phyloP scores from a whole-genome alignment of 2,113 vertebrate genomes.

The Forbesichthys agassizii region DNA sequence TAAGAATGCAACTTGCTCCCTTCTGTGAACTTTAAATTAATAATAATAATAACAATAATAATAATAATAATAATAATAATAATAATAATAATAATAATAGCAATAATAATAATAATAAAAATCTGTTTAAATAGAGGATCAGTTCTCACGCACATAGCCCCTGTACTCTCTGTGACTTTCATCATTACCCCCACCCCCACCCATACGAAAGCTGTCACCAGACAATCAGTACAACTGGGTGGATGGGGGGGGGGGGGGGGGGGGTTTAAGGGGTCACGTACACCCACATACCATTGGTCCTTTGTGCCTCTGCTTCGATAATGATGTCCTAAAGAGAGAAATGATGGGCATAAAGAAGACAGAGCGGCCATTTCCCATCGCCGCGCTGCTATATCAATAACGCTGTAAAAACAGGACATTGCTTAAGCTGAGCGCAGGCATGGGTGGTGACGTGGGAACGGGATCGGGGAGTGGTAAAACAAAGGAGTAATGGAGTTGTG shows the following conservation, averaged over 20 bases:
- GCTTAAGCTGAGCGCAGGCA: constrained; percentile 43
- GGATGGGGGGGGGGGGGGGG: neutral
- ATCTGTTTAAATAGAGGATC: constrained; percentile 26
- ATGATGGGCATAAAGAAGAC: constrained; percentile 58
- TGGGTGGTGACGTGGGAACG: constrained; percentile 45
- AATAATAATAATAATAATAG: neutral
- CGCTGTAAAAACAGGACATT: constrained; percentile 61
- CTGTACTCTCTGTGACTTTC: constrained; percentile 45
- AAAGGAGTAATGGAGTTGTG: constrained; percentile 53
- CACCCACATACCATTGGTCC: constrained; percentile 42
- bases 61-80: too few species aligned
- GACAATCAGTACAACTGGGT: constrained; percentile 54
- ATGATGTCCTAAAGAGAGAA: constrained; percentile 61
- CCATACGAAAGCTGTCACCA: constrained; percentile 54
- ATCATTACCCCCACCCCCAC: constrained; percentile 44
- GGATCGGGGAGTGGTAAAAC: constrained; percentile 52
- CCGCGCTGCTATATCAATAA: constrained; percentile 42
- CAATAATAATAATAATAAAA: neutral
- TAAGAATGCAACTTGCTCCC: constrained; percentile 15
- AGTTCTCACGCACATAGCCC: constrained; percentile 23
- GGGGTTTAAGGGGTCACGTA: constrained; percentile 54
- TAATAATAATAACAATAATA: neutral
- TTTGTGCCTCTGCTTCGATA: constrained; percentile 41
- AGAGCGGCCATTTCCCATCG: constrained; percentile 43
- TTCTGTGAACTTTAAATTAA: constrained; percentile 43